phyloP scores from a whole-genome alignment of 2,113 vertebrate species.

The Tiliqua scincoides region DNA sequence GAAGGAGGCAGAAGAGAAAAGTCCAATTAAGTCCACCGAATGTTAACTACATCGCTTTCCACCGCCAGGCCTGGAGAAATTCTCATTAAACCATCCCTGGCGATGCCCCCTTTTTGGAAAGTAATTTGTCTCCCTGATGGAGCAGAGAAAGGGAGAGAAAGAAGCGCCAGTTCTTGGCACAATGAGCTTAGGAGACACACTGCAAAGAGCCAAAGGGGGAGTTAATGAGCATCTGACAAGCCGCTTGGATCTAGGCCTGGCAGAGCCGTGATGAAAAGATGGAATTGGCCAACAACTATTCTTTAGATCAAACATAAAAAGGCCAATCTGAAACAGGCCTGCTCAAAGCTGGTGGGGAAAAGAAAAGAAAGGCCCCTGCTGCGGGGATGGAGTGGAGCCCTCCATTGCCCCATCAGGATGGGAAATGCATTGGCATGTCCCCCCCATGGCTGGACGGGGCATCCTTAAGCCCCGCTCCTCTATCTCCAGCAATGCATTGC shows the following conservation, averaged over 20 bases:
- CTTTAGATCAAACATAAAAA: slow-evolving; percentile 89
- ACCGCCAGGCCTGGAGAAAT: slow-evolving; percentile 97
- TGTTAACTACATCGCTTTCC: slow-evolving; percentile 99
- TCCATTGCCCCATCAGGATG: slow-evolving; percentile 60
- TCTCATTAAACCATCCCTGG: slow-evolving; percentile 98
- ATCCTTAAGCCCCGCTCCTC: not conserved
- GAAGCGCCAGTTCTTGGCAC: slow-evolving; percentile 91
- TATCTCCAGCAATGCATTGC: not conserved
- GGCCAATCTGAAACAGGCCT: slow-evolving; percentile 87
- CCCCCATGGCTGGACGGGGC: not conserved
- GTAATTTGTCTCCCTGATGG: slow-evolving; percentile 89
- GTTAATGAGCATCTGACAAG: slow-evolving; percentile 98
- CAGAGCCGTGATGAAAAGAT: slow-evolving; percentile 88
- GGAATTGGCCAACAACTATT: slow-evolving; percentile 85
- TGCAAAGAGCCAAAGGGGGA: slow-evolving; percentile 91
- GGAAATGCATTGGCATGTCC: slow-evolving; percentile 23
- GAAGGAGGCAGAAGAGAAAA: slow-evolving; percentile 91
- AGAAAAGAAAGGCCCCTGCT: slow-evolving; percentile 75
- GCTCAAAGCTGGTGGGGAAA: slow-evolving; percentile 82
- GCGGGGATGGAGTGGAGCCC: slow-evolving; percentile 70
- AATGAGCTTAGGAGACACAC: slow-evolving; percentile 91
- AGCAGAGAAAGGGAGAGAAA: slow-evolving; percentile 86
- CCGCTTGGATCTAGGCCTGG: slow-evolving; percentile 88
- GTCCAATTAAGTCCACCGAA: slow-evolving; percentile 99
- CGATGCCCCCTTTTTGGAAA: slow-evolving; percentile 87